Conservation (phyloP, 1,140 invertebrate species). For the Melipona quadrifasciata region DNA sequence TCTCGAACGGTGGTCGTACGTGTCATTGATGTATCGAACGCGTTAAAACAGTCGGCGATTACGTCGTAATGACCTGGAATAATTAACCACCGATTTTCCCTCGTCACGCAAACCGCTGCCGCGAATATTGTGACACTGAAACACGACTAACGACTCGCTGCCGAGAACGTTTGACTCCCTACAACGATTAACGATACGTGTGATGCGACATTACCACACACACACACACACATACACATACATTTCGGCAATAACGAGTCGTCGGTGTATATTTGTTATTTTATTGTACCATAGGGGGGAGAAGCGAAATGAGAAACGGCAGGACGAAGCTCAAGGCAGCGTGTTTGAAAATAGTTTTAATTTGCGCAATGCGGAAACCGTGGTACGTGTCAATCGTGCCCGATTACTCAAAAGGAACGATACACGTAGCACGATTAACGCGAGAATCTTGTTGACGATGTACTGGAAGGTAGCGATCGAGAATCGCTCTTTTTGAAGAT, state of each 20-base stretch:
- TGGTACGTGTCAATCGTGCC: background rate
- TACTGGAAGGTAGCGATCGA: no score
- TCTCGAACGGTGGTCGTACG: background rate
- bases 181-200: background rate
- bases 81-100: conserved; percentile 59
- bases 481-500: background rate
- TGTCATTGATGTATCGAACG: conserved; percentile 53
- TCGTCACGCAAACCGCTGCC: conserved; percentile 31
- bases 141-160: background rate
- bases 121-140: conserved; percentile 40
- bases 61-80: conserved; percentile 67
- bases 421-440: background rate
- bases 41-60: conserved; percentile 55
- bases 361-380: conserved; percentile 56
- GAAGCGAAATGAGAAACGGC: background rate
- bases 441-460: no score
- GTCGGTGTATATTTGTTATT: background rate
- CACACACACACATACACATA: no score
- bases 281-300: no score
- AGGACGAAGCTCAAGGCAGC: background rate
- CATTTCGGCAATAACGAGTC: no score
- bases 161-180: background rate
- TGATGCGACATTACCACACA: background rate
- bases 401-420: background rate
- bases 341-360: background rate